These are phyloP conservation scores for Gorsachius magnificus DNA, from an alignment of 2,797 vertebrate genomes.

Conservation along the genomic window DNA sequence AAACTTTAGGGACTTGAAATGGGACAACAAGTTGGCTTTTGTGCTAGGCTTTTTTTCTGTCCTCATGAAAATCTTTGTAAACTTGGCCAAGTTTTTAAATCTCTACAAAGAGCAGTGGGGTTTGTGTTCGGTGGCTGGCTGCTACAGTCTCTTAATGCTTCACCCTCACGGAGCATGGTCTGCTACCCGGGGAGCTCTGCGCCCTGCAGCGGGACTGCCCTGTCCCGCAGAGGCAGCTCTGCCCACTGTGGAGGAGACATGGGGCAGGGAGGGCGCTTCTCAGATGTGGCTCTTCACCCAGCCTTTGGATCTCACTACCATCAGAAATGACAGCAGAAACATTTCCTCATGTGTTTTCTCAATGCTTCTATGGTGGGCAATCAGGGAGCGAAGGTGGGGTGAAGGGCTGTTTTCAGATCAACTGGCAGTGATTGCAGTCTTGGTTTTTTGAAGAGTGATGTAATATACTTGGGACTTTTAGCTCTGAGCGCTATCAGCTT, in stretches of 20 bases:
- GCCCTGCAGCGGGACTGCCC: accelerated
- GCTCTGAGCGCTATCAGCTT: neutral
- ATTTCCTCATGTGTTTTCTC: neutral
- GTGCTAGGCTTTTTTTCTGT: neutral
- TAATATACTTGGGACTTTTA: neutral
- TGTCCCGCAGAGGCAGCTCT: neutral
- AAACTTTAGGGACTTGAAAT: neutral
- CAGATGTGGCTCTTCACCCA: neutral
- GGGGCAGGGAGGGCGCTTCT: neutral
- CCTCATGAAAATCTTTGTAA: neutral
- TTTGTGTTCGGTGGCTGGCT: neutral
- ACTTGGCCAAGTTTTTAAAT: neutral
- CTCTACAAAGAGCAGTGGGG: neutral
- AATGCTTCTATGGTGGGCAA: neutral
- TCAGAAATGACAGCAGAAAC: neutral
- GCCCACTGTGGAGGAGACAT: accelerated
- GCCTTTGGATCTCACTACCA: neutral
- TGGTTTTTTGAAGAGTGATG: neutral
- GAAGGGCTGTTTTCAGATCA: neutral
- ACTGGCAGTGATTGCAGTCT: neutral
- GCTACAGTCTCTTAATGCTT: neutral
- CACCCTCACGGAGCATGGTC: neutral
- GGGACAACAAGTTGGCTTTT: neutral
- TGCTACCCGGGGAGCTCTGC: neutral
- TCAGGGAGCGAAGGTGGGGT: neutral